Base-by-base conservation (phyloP, 1,140 invertebrate species). In the Brachionus sp. region DNA sequence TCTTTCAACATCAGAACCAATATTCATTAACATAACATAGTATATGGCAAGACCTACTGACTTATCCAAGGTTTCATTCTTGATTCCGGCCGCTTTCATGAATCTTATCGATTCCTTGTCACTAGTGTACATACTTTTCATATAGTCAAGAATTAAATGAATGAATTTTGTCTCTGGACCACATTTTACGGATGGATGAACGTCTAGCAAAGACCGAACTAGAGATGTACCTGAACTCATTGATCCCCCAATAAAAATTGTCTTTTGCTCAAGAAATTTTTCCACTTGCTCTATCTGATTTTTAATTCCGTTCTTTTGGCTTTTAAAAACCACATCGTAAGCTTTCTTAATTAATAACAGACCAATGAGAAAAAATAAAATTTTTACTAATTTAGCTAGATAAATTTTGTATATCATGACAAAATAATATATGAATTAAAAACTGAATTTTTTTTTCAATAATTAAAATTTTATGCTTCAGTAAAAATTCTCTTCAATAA, bases 171-270 rank as follows among this genome's bases (percentile, higher is more conserved):
- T 98, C 90, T 98, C 96, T 89, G 98, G 96, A 6, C 96, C 96
- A 90, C 97, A 99, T 89, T 95, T 93, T 85, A 98, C 94, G 87
- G 95, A 93, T 16, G 95, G 95, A 92, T 99, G 97, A 53, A 97
- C 96, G 90, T 99, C 97, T 77, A 99, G 90, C 94, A 99, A 97
- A 84, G 96, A 96, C 87, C 97, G 91, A 92, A 97, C 95, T 75
- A 98, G 91, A 42, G 97, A 98, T 2, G 96, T 98, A 25, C 96
- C 96, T 66, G 95, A 97, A 84, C 96, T 92, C 35, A 96, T 96
- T 86, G 98, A 95, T 70, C 96, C 96, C 25, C 96, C 96, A n/a
- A 68, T 35, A 13, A 37, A 33, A 33, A 33, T 68, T 68, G 25
- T 6, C 4, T 35, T 37, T 33, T 68, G 64, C n/a, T 35, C 64